Evolutionary conservation across 2,113 vertebrate genomes (phyloP).

Genomic region (Cnemophilus loriae): DNA sequence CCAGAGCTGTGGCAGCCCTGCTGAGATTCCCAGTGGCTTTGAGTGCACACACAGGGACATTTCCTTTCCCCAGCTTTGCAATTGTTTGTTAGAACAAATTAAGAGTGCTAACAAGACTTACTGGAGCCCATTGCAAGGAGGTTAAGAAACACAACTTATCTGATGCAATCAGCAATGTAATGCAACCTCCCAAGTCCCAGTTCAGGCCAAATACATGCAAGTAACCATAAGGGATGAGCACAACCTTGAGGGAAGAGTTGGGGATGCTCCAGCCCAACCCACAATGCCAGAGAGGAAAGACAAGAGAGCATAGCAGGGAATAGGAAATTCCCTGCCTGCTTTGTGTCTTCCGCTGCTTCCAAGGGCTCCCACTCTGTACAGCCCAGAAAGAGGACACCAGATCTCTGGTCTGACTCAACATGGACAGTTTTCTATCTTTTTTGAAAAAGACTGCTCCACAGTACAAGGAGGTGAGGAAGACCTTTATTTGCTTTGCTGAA

Average conservation of each 20-base stretch:
- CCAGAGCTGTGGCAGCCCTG: background rate
- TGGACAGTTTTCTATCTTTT: background rate
- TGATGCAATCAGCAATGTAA: background rate
- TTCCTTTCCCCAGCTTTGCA: slow-evolving; percentile 18
- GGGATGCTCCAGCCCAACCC: background rate
- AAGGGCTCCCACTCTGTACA: background rate
- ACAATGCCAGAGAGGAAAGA: rapidly evolving
- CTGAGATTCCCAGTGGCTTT: background rate
- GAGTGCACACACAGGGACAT: background rate
- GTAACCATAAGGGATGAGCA: background rate
- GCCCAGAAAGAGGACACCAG: background rate
- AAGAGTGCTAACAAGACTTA: slow-evolving; percentile 3
- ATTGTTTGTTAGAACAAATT: background rate
- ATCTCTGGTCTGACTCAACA: background rate
- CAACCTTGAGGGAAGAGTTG: background rate
- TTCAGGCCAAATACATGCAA: background rate
- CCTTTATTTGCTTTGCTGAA: background rate
- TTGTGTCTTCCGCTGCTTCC: background rate
- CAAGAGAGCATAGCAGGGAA: background rate
- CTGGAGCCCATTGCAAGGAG: background rate
- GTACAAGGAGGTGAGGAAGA: background rate
- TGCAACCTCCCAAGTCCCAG: background rate
- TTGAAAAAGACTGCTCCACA: background rate
- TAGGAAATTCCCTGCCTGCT: background rate
- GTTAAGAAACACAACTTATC: background rate